Percentiles rank a stretch among this genome's conserved stretches.
Evolutionary conservation across 2,797 vertebrate genomes (phyloP).

Genomic region (Acanthopagrus latus): DNA sequence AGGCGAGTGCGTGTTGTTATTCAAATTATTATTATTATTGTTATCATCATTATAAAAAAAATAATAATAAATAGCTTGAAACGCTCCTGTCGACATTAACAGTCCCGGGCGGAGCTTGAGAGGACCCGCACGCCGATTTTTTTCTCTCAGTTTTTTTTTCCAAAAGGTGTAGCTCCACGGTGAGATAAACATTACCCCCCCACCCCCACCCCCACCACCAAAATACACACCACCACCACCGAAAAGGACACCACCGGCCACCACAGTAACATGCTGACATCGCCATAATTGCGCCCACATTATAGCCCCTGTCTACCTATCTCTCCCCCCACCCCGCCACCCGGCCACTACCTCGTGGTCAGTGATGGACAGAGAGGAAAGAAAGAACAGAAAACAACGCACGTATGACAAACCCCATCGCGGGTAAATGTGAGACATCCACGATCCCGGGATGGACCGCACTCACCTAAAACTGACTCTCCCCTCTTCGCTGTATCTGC

Average conservation of each 20-base stretch:
- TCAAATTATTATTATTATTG: too few relatives aligned
- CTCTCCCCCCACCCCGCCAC: not conserved
- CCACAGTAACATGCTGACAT: slow-evolving; percentile 78
- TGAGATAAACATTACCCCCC: slow-evolving; percentile 35
- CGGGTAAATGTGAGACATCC: slow-evolving; percentile 31
- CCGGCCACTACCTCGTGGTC: slow-evolving; percentile 68
- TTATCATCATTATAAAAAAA: too few relatives aligned
- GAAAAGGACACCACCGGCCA: slow-evolving; percentile 67
- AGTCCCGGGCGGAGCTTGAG: slow-evolving; percentile 45
- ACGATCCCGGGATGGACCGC: slow-evolving; percentile 23
- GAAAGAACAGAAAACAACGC: not conserved
- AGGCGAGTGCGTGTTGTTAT: not conserved
- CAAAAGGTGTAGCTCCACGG: slow-evolving; percentile 38
- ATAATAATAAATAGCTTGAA: not conserved
- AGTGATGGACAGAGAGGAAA: slow-evolving; percentile 25
- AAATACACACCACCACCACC: too few relatives aligned
- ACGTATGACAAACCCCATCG: slow-evolving; percentile 26
- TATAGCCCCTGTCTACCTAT: slow-evolving; percentile 61
- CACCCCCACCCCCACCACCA: slow-evolving; percentile 55
- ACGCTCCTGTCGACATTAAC: slow-evolving; percentile 52
- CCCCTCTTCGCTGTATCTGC: slow-evolving; percentile 80
- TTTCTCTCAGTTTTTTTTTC: slow-evolving; percentile 7
- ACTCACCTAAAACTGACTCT: slow-evolving; percentile 89
- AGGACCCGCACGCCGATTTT: slow-evolving; percentile 26
- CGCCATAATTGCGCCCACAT: slow-evolving; percentile 74